Percentiles rank a stretch among this genome's conserved stretches.
These are phyloP conservation scores for Leptobrachium leishanense DNA, from an alignment of 2,113 vertebrate species.

Conservation along the genomic window DNA sequence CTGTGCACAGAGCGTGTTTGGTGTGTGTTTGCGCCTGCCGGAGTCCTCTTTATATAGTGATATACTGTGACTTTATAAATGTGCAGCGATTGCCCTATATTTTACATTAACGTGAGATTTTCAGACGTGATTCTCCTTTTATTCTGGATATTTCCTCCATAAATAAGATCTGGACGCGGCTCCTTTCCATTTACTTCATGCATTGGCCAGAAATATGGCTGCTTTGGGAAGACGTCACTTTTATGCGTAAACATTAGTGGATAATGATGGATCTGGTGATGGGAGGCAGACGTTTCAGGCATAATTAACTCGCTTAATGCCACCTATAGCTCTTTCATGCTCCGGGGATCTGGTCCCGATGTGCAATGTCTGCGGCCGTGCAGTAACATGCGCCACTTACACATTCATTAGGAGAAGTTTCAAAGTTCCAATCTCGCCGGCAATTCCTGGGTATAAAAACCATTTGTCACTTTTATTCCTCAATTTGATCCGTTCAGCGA, in stretches of 20 bases:
- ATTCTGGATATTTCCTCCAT: no score
- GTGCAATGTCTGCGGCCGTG: neutral
- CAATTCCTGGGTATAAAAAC: constrained; percentile 14
- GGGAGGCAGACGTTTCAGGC: constrained; percentile 3
- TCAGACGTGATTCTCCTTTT: no score
- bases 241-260: neutral
- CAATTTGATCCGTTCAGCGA: constrained; percentile 7
- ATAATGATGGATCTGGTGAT: neutral
- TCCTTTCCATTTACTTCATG: neutral
- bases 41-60: no score
- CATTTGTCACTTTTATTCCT: neutral
- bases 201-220: neutral
- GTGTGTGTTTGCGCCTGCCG: no score
- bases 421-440: neutral
- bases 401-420: constrained; percentile 20
- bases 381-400: neutral
- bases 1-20: no score
- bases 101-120: no score
- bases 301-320: constrained; percentile 13
- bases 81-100: no score
- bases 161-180: no score
- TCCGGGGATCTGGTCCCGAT: neutral
- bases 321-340: constrained; percentile 11
- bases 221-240: neutral
- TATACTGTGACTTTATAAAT: no score